These are phyloP conservation scores for Actinia equina DNA, from an alignment of 64 coral and sea anemone species.

Conservation along the genomic window DNA sequence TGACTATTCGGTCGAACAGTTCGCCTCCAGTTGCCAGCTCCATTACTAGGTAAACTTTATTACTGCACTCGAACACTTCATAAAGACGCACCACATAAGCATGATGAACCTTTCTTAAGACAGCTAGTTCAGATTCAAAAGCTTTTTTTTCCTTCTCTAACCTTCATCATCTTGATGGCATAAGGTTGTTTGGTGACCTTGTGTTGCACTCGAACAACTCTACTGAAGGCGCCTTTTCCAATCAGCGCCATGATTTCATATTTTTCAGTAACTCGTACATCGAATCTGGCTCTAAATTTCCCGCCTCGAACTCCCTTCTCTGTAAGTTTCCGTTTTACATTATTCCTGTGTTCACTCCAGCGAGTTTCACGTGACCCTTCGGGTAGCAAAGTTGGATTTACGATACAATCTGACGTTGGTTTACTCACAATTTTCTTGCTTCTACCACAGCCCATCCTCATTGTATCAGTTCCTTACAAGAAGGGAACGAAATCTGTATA, in stretches of 20 bases:
- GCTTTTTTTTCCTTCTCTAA: conserved; percentile 53
- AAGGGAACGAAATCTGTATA: not conserved
- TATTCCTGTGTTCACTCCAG: conserved; percentile 26
- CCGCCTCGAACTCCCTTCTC: conserved; percentile 40
- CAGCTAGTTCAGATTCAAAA: conserved; percentile 71
- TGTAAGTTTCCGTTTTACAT: conserved; percentile 41
- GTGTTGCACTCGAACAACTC: conserved; percentile 79
- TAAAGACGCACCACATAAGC: conserved; percentile 66
- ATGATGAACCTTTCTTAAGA: conserved; percentile 80
- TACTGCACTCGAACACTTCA: conserved; percentile 54
- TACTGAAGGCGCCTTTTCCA: conserved; percentile 77
- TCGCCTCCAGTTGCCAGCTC: conserved; percentile 91
- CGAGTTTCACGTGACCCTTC: conserved; percentile 71
- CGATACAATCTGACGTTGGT: conserved; percentile 15
- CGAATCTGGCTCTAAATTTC: conserved; percentile 52
- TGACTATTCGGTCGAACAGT: conserved; percentile 79
- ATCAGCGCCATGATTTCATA: conserved; percentile 87
- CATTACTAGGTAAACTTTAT: conserved; percentile 90
- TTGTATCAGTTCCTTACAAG: not conserved
- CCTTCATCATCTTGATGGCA: conserved; percentile 88
- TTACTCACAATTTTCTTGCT: conserved; percentile 66
- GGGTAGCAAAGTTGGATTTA: conserved; percentile 48
- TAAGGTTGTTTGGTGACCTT: conserved; percentile 79
- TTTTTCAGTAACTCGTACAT: conserved; percentile 63
- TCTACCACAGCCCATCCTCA: conserved; percentile 82